Evolutionary conservation across 2,888 invertebrate species (phyloP).

Genomic region (Drosophila histrio): DNA sequence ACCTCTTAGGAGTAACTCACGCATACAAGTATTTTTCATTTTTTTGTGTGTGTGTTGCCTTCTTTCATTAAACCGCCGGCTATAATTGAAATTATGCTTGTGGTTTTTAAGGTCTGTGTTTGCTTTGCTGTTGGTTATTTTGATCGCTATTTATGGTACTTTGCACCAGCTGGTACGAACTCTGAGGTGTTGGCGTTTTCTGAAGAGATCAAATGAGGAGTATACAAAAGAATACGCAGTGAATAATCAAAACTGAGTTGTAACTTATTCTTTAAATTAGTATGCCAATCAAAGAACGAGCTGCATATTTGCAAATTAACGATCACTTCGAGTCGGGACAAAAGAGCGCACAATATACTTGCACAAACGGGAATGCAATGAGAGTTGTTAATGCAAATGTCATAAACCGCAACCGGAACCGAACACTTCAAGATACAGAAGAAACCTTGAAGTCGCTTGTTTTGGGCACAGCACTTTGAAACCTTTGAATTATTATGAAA

Average conservation of each 20-base stretch:
- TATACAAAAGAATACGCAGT: neutral
- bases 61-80: constrained; percentile 12
- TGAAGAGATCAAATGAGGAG: constrained; percentile 7
- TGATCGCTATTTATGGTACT: constrained; percentile 17
- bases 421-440: constrained; percentile 12
- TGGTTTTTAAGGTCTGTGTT: constrained; percentile 8
- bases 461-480: neutral
- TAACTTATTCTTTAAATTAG: constrained; percentile 1
- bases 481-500: neutral
- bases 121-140: constrained; percentile 7
- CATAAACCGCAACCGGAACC: constrained; percentile 14
- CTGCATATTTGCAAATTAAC: neutral
- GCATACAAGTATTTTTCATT: neutral
- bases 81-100: constrained; percentile 13
- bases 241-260: constrained; percentile 30
- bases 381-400: constrained; percentile 30
- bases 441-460: neutral
- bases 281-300: neutral
- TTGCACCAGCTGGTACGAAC: constrained; percentile 19
- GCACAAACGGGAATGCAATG: constrained; percentile 11
- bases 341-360: neutral
- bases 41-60: constrained; percentile 5
- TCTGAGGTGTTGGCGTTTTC: constrained; percentile 2
- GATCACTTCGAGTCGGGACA: neutral
- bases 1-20: constrained; percentile 5